These are phyloP conservation scores for Sebastiscus albofasciatus DNA, from an alignment of 2,797 vertebrate genomes.

Conservation along the genomic window DNA sequence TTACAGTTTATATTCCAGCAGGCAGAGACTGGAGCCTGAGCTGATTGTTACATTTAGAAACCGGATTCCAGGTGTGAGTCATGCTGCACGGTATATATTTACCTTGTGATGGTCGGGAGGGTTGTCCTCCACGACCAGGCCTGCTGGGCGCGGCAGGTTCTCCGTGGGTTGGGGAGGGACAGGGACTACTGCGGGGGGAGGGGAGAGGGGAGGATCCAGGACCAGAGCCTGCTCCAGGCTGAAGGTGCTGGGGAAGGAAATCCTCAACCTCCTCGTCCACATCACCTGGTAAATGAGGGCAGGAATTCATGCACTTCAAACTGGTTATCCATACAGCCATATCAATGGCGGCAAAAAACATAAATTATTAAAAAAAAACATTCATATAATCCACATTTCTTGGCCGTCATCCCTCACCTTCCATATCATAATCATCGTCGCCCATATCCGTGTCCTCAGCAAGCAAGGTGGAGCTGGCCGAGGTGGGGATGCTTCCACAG, in stretches of 20 bases:
- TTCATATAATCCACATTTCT: neutral
- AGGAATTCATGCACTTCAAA: neutral
- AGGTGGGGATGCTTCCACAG: slow-evolving; percentile 89
- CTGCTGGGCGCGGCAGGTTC: slow-evolving; percentile 86
- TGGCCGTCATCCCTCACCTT: slow-evolving; percentile 85
- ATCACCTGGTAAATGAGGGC: slow-evolving; percentile 83
- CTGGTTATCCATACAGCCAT: neutral
- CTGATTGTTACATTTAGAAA: neutral
- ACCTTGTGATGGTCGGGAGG: slow-evolving; percentile 85
- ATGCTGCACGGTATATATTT: neutral
- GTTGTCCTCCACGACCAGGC: slow-evolving; percentile 85
- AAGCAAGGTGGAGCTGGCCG: slow-evolving; percentile 94
- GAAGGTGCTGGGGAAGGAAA: slow-evolving; percentile 94
- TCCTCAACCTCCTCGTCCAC: slow-evolving; percentile 96
- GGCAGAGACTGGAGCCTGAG: neutral
- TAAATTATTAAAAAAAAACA: neutral
- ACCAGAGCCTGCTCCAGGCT: slow-evolving; percentile 84
- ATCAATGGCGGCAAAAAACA: neutral
- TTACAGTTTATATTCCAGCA: slow-evolving; percentile 44
- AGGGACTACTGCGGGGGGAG: slow-evolving; percentile 92
- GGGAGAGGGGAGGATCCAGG: slow-evolving; percentile 88
- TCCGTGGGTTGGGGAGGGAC: slow-evolving; percentile 91
- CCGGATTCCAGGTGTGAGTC: neutral
- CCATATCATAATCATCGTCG: slow-evolving; percentile 97
- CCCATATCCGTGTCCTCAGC: slow-evolving; percentile 93